Evolutionary conservation across 2,888 invertebrate species (phyloP).

Genomic region (Deroplatys truncata): DNA sequence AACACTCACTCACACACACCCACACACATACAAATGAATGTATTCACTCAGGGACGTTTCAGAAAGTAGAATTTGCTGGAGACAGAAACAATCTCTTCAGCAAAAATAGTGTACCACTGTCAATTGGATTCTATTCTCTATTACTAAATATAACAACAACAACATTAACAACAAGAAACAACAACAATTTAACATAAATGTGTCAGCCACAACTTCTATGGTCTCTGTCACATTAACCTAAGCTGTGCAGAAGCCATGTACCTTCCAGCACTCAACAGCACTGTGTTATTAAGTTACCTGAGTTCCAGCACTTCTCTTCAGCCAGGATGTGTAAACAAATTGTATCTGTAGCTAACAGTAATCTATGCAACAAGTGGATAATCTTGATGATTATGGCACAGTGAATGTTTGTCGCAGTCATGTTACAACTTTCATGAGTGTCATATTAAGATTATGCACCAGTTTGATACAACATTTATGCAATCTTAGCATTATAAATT

Average conservation of each 20-base stretch:
- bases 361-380: neutral
- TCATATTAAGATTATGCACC: too few species aligned
- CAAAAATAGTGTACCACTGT: slow-evolving; percentile 3
- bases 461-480: too few species aligned
- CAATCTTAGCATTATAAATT: too few species aligned
- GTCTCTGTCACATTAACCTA: neutral
- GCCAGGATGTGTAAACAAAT: neutral
- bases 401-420: too few species aligned
- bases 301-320: neutral
- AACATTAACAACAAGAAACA: slow-evolving; percentile 21
- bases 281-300: neutral
- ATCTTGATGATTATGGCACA: too few species aligned
- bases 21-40: neutral
- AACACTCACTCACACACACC: neutral
- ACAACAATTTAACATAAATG: slow-evolving; percentile 2
- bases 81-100: neutral
- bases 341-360: neutral
- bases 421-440: too few species aligned
- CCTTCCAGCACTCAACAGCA: neutral
- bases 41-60: neutral
- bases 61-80: neutral
- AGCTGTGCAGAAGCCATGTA: neutral
- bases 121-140: neutral
- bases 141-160: slow-evolving; percentile 12
- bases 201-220: neutral